These are phyloP conservation scores for Heliconius charithonia DNA, from an alignment of 2,888 invertebrate genomes.

Conservation along the genomic window DNA sequence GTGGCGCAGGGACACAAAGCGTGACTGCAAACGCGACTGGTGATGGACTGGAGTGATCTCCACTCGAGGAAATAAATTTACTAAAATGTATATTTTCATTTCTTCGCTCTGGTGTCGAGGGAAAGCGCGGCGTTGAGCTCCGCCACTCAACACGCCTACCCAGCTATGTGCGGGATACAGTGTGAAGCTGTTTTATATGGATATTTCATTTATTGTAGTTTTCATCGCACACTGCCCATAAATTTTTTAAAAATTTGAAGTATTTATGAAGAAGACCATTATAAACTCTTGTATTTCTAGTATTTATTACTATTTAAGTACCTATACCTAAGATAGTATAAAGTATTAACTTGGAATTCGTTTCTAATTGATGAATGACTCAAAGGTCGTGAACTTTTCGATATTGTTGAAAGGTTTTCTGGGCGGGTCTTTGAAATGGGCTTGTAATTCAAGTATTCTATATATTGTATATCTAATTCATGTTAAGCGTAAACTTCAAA, in stretches of 20 bases:
- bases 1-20: too few species aligned
- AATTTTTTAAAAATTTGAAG: not conserved
- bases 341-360: slow-evolving; percentile 3
- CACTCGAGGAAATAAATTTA: too few species aligned
- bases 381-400: slow-evolving; percentile 27
- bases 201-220: not conserved
- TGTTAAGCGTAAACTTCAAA: not conserved
- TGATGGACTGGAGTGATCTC: too few species aligned
- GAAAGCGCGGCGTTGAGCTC: too few species aligned
- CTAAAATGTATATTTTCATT: too few species aligned
- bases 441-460: not conserved
- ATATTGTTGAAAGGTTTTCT: slow-evolving; percentile 17
- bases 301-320: not conserved
- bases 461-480: not conserved
- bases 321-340: not conserved
- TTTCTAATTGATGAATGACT: slow-evolving; percentile 25
- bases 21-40: too few species aligned
- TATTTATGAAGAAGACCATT: not conserved
- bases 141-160: too few species aligned
- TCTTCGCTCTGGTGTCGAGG: too few species aligned
- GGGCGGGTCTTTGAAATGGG: not conserved
- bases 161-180: too few species aligned
- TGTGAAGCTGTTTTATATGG: too few species aligned
- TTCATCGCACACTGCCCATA: not conserved
- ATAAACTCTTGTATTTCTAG: not conserved